Evolutionary conservation across 2,113 vertebrate genomes (phyloP).

Genomic region (Casuarius casuarius): DNA sequence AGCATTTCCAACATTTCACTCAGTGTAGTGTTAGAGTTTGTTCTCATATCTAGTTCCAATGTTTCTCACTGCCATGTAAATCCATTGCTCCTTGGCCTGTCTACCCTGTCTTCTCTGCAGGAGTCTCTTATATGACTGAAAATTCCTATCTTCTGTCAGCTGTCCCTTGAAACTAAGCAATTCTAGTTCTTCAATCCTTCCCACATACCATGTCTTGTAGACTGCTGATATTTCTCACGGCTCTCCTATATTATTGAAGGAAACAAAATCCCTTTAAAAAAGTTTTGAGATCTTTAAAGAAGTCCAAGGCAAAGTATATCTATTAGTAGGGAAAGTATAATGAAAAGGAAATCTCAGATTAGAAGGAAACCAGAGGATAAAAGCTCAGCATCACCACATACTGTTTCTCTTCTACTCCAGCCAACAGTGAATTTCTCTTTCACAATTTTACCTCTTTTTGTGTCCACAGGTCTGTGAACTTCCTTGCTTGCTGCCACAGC

Average conservation of each 20-base stretch:
- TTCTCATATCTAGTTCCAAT: neutral
- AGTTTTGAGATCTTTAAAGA: neutral
- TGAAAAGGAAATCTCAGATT: neutral
- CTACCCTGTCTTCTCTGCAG: neutral
- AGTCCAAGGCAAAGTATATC: neutral
- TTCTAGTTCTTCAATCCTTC: neutral
- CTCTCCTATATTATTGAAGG: neutral
- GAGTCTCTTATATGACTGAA: neutral
- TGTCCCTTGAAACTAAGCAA: neutral
- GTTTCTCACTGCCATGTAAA: neutral
- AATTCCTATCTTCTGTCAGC: neutral
- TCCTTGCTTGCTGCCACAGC: slow-evolving; percentile 63
- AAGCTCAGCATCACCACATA: slow-evolving; percentile 64
- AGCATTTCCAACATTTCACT: neutral
- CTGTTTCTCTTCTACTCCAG: slow-evolving; percentile 10
- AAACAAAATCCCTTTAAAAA: neutral
- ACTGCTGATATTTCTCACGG: neutral
- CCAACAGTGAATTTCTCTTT: neutral
- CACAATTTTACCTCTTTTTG: neutral
- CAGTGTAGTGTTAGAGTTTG: neutral
- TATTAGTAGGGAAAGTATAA: neutral
- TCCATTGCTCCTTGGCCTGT: neutral
- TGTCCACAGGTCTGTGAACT: neutral
- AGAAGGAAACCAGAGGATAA: slow-evolving; percentile 37
- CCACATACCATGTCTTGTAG: neutral